Conservation (phyloP, 1,140 invertebrate species). For the Caenorhabditis tropicalis region DNA sequence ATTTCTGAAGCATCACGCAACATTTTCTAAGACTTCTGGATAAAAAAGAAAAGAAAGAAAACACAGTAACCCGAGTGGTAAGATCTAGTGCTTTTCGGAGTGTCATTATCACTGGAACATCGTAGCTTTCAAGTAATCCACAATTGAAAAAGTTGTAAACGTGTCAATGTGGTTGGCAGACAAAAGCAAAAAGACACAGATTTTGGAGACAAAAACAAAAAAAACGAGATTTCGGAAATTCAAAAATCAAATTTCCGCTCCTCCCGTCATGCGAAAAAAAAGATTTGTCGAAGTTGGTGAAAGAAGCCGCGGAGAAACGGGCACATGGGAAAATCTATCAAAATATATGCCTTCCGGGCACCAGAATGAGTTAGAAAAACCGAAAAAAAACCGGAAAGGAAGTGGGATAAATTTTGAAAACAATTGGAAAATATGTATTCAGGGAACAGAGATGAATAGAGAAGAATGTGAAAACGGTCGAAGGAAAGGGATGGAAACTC, state of each 20-base stretch:
- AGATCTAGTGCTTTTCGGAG: too few species aligned
- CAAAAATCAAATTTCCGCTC: slow-evolving; percentile 41
- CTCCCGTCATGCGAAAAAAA: slow-evolving; percentile 22
- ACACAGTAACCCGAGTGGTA: too few species aligned
- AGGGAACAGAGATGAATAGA: too few species aligned
- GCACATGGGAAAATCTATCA: slow-evolving; percentile 31
- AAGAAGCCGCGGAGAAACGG: neutral
- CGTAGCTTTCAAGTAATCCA: too few species aligned
- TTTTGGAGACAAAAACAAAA: neutral
- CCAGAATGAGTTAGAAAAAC: neutral
- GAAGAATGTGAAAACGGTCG: neutral
- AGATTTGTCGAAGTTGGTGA: slow-evolving; percentile 39
- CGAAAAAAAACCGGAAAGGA: neutral
- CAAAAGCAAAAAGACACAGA: slow-evolving; percentile 6
- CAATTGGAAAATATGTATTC: neutral
- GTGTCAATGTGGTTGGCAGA: neutral
- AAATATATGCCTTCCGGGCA: slow-evolving; percentile 28
- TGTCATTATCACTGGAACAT: too few species aligned
- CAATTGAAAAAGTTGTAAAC: neutral
- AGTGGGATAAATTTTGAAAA: neutral
- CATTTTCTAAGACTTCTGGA: too few species aligned
- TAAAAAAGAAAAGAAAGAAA: too few species aligned
- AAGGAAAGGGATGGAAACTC: neutral
- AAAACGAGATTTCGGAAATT: slow-evolving; percentile 17
- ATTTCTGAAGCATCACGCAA: too few species aligned